phyloP scores from a whole-genome alignment of 2,113 vertebrate species.

The Pipra filicauda region DNA sequence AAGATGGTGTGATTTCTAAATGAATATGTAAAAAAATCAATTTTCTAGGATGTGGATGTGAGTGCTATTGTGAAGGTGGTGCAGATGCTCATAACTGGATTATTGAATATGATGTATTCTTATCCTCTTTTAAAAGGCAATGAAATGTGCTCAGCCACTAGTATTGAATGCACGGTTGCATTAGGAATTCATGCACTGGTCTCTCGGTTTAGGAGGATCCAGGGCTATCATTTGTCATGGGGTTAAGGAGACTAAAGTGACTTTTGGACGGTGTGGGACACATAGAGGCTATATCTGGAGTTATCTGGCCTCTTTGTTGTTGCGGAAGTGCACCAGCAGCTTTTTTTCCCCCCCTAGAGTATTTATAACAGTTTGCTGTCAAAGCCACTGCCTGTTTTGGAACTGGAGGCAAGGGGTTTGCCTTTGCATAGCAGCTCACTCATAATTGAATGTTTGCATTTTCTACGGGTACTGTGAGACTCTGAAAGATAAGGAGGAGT shows the following conservation, averaged over 20 bases:
- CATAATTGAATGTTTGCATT: neutral
- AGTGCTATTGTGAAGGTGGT: neutral
- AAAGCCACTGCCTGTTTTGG: neutral
- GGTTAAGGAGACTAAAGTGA: neutral
- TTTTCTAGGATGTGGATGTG: neutral
- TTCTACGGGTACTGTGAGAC: neutral
- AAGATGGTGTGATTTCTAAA: neutral
- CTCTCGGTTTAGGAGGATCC: neutral
- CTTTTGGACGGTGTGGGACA: neutral
- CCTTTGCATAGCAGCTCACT: neutral
- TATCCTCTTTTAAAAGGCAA: neutral
- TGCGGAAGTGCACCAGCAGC: neutral
- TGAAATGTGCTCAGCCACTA: neutral
- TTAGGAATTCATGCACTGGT: neutral
- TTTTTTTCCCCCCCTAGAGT: accelerated
- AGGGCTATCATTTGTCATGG: neutral
- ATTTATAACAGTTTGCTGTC: neutral
- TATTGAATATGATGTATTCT: neutral
- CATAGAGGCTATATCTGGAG: neutral
- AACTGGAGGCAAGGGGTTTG: neutral
- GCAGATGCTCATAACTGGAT: neutral
- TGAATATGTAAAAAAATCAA: neutral
- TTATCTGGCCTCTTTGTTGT: neutral
- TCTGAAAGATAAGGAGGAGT: neutral
- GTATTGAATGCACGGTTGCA: neutral